phyloP scores from a whole-genome alignment of 2,113 vertebrate species.

The Vidua chalybeata region DNA sequence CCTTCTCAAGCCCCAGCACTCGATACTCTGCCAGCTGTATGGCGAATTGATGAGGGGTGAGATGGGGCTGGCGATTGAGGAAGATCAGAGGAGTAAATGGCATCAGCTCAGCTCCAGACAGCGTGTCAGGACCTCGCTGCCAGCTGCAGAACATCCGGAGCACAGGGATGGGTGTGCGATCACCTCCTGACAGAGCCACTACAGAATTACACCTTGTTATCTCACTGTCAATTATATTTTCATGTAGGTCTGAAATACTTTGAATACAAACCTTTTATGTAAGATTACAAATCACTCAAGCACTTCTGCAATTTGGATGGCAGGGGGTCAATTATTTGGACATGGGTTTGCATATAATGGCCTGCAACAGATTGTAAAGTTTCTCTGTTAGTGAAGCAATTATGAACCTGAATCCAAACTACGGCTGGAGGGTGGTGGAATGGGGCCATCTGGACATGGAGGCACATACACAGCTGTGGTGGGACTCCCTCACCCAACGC shows the following conservation, averaged over 20 bases:
- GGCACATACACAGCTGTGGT: background rate
- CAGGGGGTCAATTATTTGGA: conserved; percentile 63
- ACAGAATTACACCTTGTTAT: conserved; percentile 10
- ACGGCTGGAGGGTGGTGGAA: conserved; percentile 27
- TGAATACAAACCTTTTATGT: conserved; percentile 14
- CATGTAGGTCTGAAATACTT: conserved; percentile 18
- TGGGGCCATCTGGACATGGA: conserved; percentile 20
- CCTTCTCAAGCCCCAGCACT: background rate
- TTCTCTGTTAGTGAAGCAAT: conserved; percentile 54
- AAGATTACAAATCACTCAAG: background rate
- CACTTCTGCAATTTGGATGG: conserved; percentile 30
- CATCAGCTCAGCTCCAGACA: background rate
- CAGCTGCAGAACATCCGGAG: background rate
- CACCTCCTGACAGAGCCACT: background rate
- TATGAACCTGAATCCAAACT: conserved; percentile 52
- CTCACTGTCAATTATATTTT: conserved; percentile 27
- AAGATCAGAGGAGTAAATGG: background rate
- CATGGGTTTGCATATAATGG: conserved; percentile 62
- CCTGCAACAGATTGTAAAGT: conserved; percentile 68
- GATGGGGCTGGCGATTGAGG: background rate
- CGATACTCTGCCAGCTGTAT: accelerated
- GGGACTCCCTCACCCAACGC: background rate
- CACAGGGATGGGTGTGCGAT: background rate
- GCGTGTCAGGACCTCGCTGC: accelerated
- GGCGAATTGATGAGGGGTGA: accelerated